Percentiles rank a stretch among this genome's conserved stretches.
Evolutionary conservation across 2,888 invertebrate species (phyloP).

Genomic region (Coecobrya sp.): DNA sequence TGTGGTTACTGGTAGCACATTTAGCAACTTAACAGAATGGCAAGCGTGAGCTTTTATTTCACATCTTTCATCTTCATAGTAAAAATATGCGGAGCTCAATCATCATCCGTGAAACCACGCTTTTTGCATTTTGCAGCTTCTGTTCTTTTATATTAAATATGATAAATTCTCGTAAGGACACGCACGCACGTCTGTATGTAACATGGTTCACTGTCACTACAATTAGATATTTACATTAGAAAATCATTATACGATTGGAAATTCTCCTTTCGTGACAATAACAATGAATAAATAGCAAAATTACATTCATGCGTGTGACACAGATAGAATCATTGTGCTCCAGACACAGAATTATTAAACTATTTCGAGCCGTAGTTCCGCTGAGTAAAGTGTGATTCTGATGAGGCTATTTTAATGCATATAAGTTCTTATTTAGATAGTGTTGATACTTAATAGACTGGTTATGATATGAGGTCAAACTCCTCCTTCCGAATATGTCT

Average conservation of each 20-base stretch:
- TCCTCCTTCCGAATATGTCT: neutral
- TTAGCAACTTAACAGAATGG: neutral
- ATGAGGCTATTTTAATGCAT: too few species aligned
- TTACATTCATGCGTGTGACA: slow-evolving; percentile 50
- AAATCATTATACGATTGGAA: neutral
- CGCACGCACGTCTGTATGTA: neutral
- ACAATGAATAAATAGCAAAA: neutral
- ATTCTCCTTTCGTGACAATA: neutral
- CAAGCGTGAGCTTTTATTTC: neutral
- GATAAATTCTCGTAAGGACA: neutral
- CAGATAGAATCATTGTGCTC: neutral
- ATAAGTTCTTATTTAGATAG: too few species aligned
- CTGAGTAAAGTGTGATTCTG: neutral
- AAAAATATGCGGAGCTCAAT: neutral
- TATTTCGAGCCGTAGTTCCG: slow-evolving; percentile 22
- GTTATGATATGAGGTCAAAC: neutral
- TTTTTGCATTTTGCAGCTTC: neutral
- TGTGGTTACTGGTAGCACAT: too few species aligned
- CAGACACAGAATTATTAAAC: neutral
- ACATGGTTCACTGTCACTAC: neutral
- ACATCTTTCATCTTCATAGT: neutral
- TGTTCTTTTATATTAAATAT: neutral
- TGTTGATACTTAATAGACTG: too few species aligned
- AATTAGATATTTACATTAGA: neutral
- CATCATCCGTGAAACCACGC: neutral